phyloP scores from a whole-genome alignment of 2,113 vertebrate species.

The Aythya baeri region DNA sequence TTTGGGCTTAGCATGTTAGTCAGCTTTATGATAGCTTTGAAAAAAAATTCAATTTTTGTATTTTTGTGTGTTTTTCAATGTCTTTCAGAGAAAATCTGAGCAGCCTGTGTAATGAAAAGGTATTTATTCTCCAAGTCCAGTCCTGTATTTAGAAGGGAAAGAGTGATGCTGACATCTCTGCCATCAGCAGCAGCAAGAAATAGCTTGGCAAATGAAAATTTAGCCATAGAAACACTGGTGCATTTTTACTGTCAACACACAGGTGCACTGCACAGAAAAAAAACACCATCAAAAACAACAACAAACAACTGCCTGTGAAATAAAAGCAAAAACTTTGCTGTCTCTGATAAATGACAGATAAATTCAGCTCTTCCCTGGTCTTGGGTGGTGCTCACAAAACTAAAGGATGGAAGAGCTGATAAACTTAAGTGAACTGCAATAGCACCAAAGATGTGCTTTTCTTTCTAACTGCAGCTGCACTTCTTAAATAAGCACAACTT shows the following conservation, averaged over 20 bases:
- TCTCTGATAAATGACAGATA: not conserved
- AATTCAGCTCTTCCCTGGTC: not conserved
- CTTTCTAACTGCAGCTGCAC: not conserved
- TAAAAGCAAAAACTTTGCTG: not conserved
- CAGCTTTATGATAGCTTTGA: not conserved
- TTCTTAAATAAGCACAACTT: not conserved
- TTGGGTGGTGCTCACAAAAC: not conserved
- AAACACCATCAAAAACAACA: not conserved
- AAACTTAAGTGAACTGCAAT: not conserved
- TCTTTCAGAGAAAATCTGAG: not conserved
- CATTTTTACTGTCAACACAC: not conserved
- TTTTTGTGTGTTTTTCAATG: not conserved
- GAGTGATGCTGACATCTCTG: not conserved
- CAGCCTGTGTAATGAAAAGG: not conserved
- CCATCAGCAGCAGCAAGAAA: not conserved
- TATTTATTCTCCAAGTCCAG: not conserved
- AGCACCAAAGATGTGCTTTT: not conserved
- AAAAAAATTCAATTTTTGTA: not conserved
- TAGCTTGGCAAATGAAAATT: not conserved
- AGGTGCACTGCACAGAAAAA: not conserved
- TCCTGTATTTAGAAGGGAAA: not conserved
- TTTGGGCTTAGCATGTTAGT: not conserved
- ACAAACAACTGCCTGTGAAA: not conserved
- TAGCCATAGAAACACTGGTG: not conserved
- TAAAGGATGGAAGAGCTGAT: not conserved